Percentiles rank a stretch among this genome's conserved stretches.
Conservation (phyloP, 2,113 vertebrate species). For the Tragulus kanchil region DNA sequence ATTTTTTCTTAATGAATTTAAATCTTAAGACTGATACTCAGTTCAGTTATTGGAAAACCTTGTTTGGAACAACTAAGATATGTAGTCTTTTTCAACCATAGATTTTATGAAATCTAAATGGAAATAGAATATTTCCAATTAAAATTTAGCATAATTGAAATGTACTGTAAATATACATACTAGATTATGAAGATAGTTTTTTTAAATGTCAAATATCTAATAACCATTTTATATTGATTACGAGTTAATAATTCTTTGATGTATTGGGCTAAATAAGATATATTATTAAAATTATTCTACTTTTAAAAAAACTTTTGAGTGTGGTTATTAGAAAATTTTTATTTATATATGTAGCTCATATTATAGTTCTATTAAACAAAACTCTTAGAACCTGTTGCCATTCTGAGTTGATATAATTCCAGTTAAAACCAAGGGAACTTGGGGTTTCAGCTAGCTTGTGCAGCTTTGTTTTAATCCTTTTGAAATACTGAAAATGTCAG, state of each 20-base stretch:
- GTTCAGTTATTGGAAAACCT: constrained; percentile 4
- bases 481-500: constrained; percentile 31
- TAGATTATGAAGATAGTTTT: constrained; percentile 1
- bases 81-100: constrained; percentile 11
- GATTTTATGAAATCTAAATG: constrained; percentile 40
- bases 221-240: neutral
- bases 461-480: constrained; percentile 1
- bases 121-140: constrained; percentile 32
- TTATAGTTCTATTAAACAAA: constrained; percentile 19
- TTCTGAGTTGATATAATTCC: neutral
- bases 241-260: neutral
- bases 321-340: constrained; percentile 24
- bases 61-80: neutral
- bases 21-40: constrained; percentile 7
- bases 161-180: neutral
- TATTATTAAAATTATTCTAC: constrained; percentile 19
- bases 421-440: neutral
- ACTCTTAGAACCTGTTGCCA: neutral
- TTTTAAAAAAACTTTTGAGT: neutral
- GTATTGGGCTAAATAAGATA: constrained; percentile 26
- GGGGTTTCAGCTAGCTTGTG: neutral
- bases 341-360: neutral
- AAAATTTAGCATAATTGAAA: constrained; percentile 48
- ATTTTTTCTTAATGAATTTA: constrained; percentile 43
- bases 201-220: constrained; percentile 13